Evolutionary conservation across 1,140 invertebrate species (phyloP), one percentile per base, ranked within the genome.

Genomic region (Magallana angulata): DNA sequence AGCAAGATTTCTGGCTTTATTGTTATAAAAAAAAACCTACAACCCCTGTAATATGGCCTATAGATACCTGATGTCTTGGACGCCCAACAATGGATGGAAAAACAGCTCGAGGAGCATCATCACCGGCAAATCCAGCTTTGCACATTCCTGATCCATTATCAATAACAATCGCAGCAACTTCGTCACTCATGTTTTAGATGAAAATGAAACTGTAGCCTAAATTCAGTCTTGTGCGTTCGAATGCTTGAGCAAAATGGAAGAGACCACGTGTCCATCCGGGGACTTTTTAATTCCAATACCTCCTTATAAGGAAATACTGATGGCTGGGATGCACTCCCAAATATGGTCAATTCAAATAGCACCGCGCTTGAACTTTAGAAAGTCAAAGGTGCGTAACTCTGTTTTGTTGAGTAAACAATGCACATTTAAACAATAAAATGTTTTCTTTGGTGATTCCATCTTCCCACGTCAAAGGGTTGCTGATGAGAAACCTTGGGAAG

Each of bases 121-220:
- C 96, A 91, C 96, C 96, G 90, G 96, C 96, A 94, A 98, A 98
- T 89, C 96, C 96, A 90, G 96, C 96, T 91, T 96, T 96, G 95
- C 91, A 92, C 98, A 99, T 98, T 94, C 98, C 98, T 95, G 98
- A 98, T 91, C 98, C 98, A 96, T 97, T 97, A 95, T 97, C 97
- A 91, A 97, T 97, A 91, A 97, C 97, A 90, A 97, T 95, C 89
- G 97, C 96, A 90, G 97, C 96, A 95, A 97, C 57, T 57, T 82
- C 81, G 81, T 82, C 81, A 82, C 57, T 58, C 81, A 82, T 82
- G 18, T 57, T 82, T 57, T 16, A 7, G 36, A 11, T 76, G 30
- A 76, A 76, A 9, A 36, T 30, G 68, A 9, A 30, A 8, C 36
- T 7, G 1, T 8, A 4, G 68, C 68, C 64, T 62, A 62, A 48